These are phyloP conservation scores for Nemopilema nomurai DNA, from an alignment of 30 jellyfish, hydroid and myxozoan genomes.

Conservation along the genomic window DNA sequence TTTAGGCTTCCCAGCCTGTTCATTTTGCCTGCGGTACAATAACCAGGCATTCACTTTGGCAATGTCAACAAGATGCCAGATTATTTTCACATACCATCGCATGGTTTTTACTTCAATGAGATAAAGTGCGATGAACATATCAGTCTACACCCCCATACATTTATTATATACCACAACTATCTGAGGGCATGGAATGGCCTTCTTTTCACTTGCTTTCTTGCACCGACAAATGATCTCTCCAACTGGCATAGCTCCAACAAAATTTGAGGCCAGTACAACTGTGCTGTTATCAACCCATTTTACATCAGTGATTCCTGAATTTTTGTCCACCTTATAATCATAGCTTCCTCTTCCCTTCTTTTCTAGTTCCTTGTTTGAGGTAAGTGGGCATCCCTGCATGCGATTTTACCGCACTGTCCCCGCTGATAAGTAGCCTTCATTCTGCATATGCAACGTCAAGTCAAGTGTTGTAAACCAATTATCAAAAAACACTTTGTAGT, in stretches of 20 bases:
- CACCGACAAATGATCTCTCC: constrained; percentile 44
- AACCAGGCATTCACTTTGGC: too few relatives aligned
- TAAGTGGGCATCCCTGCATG: constrained; percentile 48
- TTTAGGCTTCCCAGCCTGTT: too few relatives aligned
- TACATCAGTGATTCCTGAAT: constrained; percentile 48
- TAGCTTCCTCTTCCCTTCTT: constrained; percentile 57
- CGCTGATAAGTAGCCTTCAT: constrained; percentile 28
- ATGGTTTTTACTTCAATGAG: too few relatives aligned
- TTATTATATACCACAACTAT: constrained; percentile 38
- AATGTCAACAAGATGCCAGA: too few relatives aligned
- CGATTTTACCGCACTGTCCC: constrained; percentile 64
- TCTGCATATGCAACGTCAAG: constrained; percentile 32
- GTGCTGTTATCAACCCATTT: constrained; percentile 68
- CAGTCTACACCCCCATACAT: constrained; percentile 75
- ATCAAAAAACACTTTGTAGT: constrained; percentile 58
- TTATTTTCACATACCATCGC: too few relatives aligned
- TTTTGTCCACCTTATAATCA: constrained; percentile 17
- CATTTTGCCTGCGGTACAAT: too few relatives aligned
- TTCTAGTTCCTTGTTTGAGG: constrained; percentile 44
- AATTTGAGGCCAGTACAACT: constrained; percentile 57
- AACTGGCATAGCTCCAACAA: background rate
- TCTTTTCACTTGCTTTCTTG: background rate
- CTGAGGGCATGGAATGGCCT: constrained; percentile 35
- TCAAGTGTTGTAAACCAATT: constrained; percentile 64
- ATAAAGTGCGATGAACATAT: too few relatives aligned